phyloP scores from a whole-genome alignment of 2,888 invertebrate species.

The Drosophila ustulata region DNA sequence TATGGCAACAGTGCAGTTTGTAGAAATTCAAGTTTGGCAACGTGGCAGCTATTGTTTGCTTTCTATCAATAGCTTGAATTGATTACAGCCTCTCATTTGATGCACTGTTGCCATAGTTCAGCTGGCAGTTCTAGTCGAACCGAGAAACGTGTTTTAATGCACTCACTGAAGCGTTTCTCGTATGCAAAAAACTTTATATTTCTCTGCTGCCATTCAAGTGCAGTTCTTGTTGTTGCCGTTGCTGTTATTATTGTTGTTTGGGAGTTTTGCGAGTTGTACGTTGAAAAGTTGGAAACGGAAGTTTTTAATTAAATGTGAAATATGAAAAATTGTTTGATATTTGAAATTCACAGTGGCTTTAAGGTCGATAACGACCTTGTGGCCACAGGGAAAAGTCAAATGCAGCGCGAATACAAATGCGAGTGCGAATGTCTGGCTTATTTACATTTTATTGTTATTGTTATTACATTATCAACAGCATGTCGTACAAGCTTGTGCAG shows the following conservation, averaged over 20 bases:
- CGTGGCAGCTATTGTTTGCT: constrained; percentile 5
- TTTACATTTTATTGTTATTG: constrained; percentile 60
- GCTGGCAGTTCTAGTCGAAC: constrained; percentile 1
- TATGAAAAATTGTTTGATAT: constrained; percentile 21
- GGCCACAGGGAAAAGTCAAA: constrained; percentile 35
- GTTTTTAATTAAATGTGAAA: constrained; percentile 72
- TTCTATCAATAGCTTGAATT: constrained; percentile 23
- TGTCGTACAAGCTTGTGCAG: constrained; percentile 56
- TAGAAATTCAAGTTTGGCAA: constrained; percentile 6
- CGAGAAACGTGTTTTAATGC: constrained; percentile 60
- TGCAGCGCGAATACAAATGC: constrained; percentile 11
- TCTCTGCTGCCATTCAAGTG: constrained; percentile 53
- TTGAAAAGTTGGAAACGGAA: constrained; percentile 49
- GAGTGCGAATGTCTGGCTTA: constrained; percentile 31
- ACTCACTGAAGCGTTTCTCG: constrained; percentile 57
- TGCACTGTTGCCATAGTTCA: constrained; percentile 55
- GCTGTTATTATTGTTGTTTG: constrained; percentile 32
- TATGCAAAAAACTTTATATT: constrained; percentile 36
- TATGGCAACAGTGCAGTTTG: not conserved
- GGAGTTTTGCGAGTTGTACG: constrained; percentile 18
- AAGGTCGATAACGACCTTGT: constrained; percentile 46
- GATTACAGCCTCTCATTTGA: constrained; percentile 38
- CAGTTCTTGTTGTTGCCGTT: constrained; percentile 53
- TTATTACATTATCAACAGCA: constrained; percentile 76
- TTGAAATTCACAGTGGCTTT: constrained; percentile 13